These are phyloP conservation scores for Lingula anatina DNA, from an alignment of 2,888 invertebrate genomes.

Conservation along the genomic window DNA sequence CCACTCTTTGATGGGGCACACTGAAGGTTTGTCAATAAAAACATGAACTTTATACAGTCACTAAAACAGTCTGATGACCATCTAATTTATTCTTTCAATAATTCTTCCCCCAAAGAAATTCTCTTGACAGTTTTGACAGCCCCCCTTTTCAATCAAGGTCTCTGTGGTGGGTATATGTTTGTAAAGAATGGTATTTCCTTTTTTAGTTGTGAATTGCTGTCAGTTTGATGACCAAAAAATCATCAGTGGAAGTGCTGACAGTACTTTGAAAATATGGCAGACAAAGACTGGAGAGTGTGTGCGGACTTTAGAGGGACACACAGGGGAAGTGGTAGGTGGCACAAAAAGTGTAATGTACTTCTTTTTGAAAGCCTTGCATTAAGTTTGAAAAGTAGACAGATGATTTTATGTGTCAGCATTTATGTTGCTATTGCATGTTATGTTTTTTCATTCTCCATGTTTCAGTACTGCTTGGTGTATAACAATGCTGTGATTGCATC, in stretches of 20 bases:
- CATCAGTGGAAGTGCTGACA: slow-evolving; percentile 39
- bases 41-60: background rate
- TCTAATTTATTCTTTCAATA: too few species aligned
- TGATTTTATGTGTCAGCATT: too few species aligned
- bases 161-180: too few species aligned
- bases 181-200: too few species aligned
- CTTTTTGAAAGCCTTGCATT: too few species aligned
- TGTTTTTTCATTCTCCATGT: too few species aligned
- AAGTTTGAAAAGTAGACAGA: too few species aligned
- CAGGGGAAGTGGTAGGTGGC: slow-evolving; percentile 33
- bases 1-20: slow-evolving; percentile 28
- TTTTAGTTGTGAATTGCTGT: slow-evolving; percentile 33
- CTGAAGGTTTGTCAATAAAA: slow-evolving; percentile 31
- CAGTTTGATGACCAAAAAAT: slow-evolving; percentile 31
- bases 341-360: too few species aligned
- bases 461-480: slow-evolving; percentile 40
- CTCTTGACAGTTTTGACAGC: too few species aligned
- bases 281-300: slow-evolving; percentile 22
- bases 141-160: slow-evolving; percentile 1
- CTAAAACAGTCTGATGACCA: background rate
- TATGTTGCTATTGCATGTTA: too few species aligned
- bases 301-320: slow-evolving; percentile 27
- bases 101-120: too few species aligned
- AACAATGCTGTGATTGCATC: slow-evolving; percentile 35
- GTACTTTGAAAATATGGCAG: slow-evolving; percentile 31